Base-by-base conservation (phyloP, 2,113 vertebrate species). In the Acanthochromis polyacanthus region DNA sequence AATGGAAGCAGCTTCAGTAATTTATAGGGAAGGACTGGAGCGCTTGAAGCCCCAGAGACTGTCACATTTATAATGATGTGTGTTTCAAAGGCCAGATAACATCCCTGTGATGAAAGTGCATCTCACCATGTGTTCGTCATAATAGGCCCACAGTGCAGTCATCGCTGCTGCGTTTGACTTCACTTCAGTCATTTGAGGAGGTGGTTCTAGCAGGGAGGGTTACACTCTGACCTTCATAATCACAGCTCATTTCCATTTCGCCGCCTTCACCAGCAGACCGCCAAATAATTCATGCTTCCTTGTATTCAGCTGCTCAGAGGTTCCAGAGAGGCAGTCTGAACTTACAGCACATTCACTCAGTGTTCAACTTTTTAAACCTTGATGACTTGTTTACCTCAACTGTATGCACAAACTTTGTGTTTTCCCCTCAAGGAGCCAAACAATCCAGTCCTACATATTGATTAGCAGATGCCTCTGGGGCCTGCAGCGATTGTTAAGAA, bases 331-430 rank as follows among this genome's bases (percentile, higher is more conserved):
- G 5, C 7, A 23, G 45, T 51, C 14, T 55, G 11, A 66, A 55
- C 53, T 10, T 46, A 83, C 2, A 59, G 23, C 4, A 48, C 82
- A 91, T 46, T 86, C 74, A 59, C 63, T 79, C 58, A 78, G 85
- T 84, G 60, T 81, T 84, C 77, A 93, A 93, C 91, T 93, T 73
- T 89, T 50, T 45, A 88, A 73, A 84, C 46, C 15, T 87, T 20
- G 52, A 81, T 79, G 43, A 78, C 75, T 86, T 93, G 73, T 88
- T 88, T 85, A 71, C 64, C 55, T 76, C 53, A 28, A 28, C 45
- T 65, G 17, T 68, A 57, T 62, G 74, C 60, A 65, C 50, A 71
- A 43, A 85, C 52, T 85, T 81, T 83, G 4, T 60, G 38, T 82
- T 82, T 67, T 81, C 61, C 32, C 32, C 83, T 78, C 36, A 10